Conservation (phyloP, 2,113 vertebrate species). For the Perccottus glenii region DNA sequence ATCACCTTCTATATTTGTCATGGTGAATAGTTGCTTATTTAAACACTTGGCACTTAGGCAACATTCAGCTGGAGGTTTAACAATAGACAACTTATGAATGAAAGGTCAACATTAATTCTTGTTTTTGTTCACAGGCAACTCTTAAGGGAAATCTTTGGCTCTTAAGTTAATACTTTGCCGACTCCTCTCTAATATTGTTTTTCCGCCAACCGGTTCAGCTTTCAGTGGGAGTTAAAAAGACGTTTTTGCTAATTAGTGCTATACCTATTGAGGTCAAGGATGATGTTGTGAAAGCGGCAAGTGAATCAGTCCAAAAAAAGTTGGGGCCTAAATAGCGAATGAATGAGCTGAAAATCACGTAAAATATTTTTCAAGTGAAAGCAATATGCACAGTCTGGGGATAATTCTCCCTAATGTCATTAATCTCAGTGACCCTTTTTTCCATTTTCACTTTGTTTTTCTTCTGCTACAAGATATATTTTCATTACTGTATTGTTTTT, state of each 20-base stretch:
- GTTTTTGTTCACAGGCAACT: neutral
- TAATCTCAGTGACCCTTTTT: slow-evolving; percentile 10
- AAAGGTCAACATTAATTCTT: slow-evolving; percentile 7
- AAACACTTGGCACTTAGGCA: neutral
- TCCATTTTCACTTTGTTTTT: neutral
- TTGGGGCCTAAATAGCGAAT: neutral
- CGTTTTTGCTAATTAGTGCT: neutral
- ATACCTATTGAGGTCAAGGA: slow-evolving; percentile 12
- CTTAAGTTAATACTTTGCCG: neutral
- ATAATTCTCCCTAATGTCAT: slow-evolving; percentile 6
- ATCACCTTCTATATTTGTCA: too few species aligned
- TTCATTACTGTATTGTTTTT: slow-evolving; percentile 8
- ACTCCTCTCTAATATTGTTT: neutral
- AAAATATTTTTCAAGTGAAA: neutral
- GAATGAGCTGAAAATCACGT: slow-evolving; percentile 1
- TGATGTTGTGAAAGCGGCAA: slow-evolving; percentile 2
- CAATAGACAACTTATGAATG: neutral
- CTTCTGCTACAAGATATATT: neutral
- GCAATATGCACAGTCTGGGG: slow-evolving; percentile 1
- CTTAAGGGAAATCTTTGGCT: slow-evolving; percentile 3
- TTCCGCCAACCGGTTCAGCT: neutral
- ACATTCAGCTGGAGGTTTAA: neutral
- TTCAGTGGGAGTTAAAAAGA: slow-evolving; percentile 1
- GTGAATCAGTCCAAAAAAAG: slow-evolving; percentile 1
- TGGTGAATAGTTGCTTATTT: neutral